Conservation (phyloP, 2,113 vertebrate genomes). For the Euleptes europaea region DNA sequence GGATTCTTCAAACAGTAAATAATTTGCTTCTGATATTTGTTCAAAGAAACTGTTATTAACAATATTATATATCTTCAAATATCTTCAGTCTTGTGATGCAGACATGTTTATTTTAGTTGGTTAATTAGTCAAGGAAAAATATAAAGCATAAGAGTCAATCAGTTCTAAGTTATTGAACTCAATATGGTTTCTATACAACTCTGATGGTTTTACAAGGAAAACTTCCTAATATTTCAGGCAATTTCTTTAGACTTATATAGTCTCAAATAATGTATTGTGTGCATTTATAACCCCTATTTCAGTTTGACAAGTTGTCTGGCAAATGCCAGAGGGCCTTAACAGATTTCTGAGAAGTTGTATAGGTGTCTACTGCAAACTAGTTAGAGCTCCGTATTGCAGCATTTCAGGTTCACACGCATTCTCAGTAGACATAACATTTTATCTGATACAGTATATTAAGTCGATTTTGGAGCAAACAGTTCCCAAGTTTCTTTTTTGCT, state of each 20-base stretch:
- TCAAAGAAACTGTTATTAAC: slow-evolving; percentile 1
- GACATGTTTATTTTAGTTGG: slow-evolving; percentile 7
- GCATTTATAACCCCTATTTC: slow-evolving; percentile 30
- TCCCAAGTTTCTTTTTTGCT: slow-evolving; percentile 10
- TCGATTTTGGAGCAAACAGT: neutral
- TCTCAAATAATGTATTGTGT: slow-evolving; percentile 3
- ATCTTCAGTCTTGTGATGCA: neutral
- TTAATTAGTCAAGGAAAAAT: slow-evolving; percentile 6
- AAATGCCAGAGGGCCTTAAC: slow-evolving; percentile 9
- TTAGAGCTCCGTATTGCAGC: neutral
- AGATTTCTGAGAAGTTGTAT: neutral
- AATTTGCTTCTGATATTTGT: neutral
- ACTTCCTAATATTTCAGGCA: slow-evolving; percentile 42
- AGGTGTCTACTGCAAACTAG: neutral
- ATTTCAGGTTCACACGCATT: slow-evolving; percentile 6
- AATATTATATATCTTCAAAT: slow-evolving; percentile 12
- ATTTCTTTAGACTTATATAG: slow-evolving; percentile 39
- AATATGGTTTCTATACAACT: slow-evolving; percentile 48
- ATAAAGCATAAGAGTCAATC: neutral
- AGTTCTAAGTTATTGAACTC: slow-evolving; percentile 45
- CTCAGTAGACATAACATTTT: neutral
- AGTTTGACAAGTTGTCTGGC: neutral
- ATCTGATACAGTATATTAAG: neutral
- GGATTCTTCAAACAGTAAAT: neutral
- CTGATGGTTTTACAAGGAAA: slow-evolving; percentile 35